phyloP scores from a whole-genome alignment of 2,888 invertebrate genomes.

The Anorthoa munda region DNA sequence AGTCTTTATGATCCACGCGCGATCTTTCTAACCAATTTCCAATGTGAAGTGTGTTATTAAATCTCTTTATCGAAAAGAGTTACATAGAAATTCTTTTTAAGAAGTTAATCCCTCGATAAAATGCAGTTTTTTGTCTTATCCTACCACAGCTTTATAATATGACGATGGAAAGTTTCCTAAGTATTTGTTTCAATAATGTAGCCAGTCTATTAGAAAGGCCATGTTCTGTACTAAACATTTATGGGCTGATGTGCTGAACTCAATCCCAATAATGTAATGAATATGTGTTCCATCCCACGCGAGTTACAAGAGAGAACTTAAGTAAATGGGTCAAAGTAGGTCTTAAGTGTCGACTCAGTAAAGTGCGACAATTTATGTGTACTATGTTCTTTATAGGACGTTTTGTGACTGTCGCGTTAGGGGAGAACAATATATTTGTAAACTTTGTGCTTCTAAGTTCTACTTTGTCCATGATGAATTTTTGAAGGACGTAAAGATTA shows the following conservation, averaged over 20 bases:
- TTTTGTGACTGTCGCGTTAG: conserved; percentile 18
- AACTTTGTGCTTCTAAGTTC: no score
- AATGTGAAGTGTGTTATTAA: neutral
- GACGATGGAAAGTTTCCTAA: neutral
- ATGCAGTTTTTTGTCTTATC: neutral
- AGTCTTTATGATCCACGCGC: neutral
- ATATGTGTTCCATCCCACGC: conserved; percentile 53
- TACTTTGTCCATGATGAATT: neutral
- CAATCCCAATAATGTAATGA: conserved; percentile 58
- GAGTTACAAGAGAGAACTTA: conserved; percentile 53
- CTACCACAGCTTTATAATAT: neutral
- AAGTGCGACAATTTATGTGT: conserved; percentile 48
- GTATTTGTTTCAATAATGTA: conserved; percentile 30
- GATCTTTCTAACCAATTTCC: neutral
- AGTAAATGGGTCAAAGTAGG: conserved; percentile 55
- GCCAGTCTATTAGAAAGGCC: conserved; percentile 34
- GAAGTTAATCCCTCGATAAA: neutral
- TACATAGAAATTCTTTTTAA: neutral
- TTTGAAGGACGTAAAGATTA: neutral
- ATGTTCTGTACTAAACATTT: conserved; percentile 46
- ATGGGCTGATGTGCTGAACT: conserved; percentile 40
- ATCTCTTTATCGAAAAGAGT: neutral
- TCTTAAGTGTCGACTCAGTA: conserved; percentile 50
- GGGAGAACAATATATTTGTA: neutral
- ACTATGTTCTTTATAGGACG: conserved; percentile 18